phyloP scores from a whole-genome alignment of 2,888 invertebrate species.

The Drosophila histrio region DNA sequence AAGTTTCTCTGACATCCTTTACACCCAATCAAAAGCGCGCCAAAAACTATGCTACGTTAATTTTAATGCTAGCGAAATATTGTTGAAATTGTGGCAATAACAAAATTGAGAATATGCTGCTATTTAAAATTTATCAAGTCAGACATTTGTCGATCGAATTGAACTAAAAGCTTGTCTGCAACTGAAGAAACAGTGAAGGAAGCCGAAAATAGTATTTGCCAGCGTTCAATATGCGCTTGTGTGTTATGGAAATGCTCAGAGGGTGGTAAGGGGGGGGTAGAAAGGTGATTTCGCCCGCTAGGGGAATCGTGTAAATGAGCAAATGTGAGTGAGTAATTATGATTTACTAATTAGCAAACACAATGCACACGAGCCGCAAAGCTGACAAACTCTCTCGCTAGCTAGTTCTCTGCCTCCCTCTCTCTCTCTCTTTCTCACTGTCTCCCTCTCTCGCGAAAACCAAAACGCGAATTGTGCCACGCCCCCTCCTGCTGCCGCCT shows the following conservation, averaged over 20 bases:
- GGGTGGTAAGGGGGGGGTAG: neutral
- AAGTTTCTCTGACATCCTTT: no score
- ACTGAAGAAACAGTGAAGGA: neutral
- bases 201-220: neutral
- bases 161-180: conserved; percentile 5
- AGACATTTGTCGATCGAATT: conserved; percentile 7
- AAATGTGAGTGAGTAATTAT: conserved; percentile 75
- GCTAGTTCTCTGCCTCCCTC: neutral
- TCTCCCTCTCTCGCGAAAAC: neutral
- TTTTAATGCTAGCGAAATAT: neutral
- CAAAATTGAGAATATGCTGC: neutral
- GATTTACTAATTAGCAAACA: conserved; percentile 78
- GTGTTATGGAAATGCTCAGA: neutral
- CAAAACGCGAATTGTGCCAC: conserved; percentile 17
- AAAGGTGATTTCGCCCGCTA: neutral
- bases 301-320: conserved; percentile 57
- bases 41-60: neutral
- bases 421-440: neutral
- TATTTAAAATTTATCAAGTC: neutral
- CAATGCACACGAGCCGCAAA: conserved; percentile 44
- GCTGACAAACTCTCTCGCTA: conserved; percentile 55
- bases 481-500: neutral
- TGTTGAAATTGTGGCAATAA: neutral
- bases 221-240: conserved; percentile 11
- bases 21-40: no score